Base-by-base conservation (phyloP, 2,113 vertebrate genomes). In the Lasiurus cinereus region DNA sequence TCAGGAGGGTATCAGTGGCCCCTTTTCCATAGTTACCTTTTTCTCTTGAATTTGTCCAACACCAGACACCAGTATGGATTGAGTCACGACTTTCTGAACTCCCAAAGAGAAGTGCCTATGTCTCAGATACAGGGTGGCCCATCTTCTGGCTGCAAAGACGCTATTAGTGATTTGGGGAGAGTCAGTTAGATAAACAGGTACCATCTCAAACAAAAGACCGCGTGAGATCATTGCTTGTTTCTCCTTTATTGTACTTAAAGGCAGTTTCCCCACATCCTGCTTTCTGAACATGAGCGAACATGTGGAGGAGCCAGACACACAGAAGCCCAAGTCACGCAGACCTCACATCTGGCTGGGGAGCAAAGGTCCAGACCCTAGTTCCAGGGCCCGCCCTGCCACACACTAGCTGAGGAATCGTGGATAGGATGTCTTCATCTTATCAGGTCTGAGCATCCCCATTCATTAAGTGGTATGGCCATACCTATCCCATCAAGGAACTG, bases 241-340 rank as follows among this genome's bases (percentile, higher is more conserved):
- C 91, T 95, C 87, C 94, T 96, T 82, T 92, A 87, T 97, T 96
- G 87, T 95, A 86, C 76, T 78, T 43, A 67, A 74, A 94, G 54
- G 90, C 73, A 91, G 50, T 94, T 96, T 93, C 90, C 92, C 94
- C 94, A 97, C 84, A 96, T 97, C 97, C 97, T 97, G 95, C 29
- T 4, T 94, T 69, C 91, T 74, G 90, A 95, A 96, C 97, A 95
- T 96, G 97, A 97, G 95, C 93, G 33, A 95, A 97, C 97, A 97
- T 24, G 96, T 39, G 85, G 73, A 73, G 48, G 80, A 96, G 80
- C 66, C 87, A 92, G 54, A 74, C 67, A 39, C 54, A 31, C 13
- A 36, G 76, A 8, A 54, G 92, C 54, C 62, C 84, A 5, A 94
- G 93, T 95, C 97, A 96, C 29, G 54, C 80, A 96, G 93, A 89